Evolutionary conservation across 2,113 vertebrate species (phyloP).

Genomic region (Vulpes ferrilata): DNA sequence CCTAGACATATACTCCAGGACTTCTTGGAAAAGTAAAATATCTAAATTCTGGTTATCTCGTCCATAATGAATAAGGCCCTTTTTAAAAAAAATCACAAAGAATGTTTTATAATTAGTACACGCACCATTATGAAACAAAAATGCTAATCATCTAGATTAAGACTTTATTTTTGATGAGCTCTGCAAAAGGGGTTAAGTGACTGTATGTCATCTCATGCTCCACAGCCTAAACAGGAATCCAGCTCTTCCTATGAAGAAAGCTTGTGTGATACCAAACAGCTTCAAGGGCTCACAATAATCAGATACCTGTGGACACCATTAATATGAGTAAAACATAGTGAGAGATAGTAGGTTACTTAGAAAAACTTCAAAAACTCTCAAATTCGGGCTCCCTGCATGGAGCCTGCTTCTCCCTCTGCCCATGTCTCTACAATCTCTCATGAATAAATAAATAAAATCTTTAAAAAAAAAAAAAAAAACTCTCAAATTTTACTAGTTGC

Average conservation of each 20-base stretch:
- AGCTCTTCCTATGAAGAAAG: background rate
- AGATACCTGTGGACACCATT: background rate
- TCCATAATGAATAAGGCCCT: conserved; percentile 96
- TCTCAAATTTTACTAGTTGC: background rate
- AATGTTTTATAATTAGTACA: conserved; percentile 9
- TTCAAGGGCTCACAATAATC: background rate
- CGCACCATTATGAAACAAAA: background rate
- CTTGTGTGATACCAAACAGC: background rate
- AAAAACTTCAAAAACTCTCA: background rate
- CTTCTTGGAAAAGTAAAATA: conserved; percentile 96
- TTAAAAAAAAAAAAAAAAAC: background rate
- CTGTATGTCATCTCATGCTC: background rate
- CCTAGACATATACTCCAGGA: conserved; percentile 94
- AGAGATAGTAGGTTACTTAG: background rate
- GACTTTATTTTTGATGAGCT: background rate
- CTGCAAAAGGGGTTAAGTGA: background rate
- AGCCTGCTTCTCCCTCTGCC: too few species aligned
- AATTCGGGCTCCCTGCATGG: background rate
- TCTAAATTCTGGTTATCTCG: conserved; percentile 95
- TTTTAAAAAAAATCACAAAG: conserved; percentile 11
- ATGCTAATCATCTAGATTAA: background rate
- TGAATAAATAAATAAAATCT: too few species aligned
- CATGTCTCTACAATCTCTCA: too few species aligned
- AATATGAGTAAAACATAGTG: background rate
- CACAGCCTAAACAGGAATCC: background rate